phyloP scores from a whole-genome alignment of 2,797 vertebrate genomes.

The Ctenosaura bakeri region DNA sequence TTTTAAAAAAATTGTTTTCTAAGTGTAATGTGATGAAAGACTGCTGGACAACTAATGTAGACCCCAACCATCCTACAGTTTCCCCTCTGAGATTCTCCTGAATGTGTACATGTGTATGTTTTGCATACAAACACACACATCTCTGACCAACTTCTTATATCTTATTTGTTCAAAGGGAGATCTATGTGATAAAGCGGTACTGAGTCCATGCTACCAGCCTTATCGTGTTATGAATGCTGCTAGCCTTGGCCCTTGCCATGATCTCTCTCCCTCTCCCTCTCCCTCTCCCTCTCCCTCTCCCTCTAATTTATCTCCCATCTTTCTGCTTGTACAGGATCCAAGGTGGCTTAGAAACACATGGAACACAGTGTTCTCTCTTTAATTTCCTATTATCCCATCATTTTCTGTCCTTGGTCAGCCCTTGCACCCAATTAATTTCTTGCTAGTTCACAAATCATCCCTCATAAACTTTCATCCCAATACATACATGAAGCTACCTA shows the following conservation, averaged over 20 bases:
- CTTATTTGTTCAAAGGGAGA: neutral
- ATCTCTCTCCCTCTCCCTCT: too few species aligned
- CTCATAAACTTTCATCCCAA: too few species aligned
- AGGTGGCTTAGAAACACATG: too few species aligned
- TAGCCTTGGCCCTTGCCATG: neutral
- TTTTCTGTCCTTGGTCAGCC: neutral
- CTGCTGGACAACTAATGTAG: too few species aligned
- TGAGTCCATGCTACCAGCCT: neutral
- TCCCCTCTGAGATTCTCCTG: too few species aligned
- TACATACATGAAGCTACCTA: too few species aligned
- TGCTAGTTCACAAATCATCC: too few species aligned
- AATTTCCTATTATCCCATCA: neutral
- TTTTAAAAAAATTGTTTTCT: too few species aligned
- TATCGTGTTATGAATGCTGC: neutral
- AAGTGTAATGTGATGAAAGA: too few species aligned
- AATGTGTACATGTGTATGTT: too few species aligned
- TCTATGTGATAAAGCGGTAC: neutral
- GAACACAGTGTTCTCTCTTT: neutral
- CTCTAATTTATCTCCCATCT: neutral
- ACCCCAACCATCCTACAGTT: too few species aligned
- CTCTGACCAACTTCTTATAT: neutral
- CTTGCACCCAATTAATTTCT: too few species aligned
- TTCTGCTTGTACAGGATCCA: neutral
- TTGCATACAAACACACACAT: neutral
- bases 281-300: neutral